Evolutionary conservation across 2,888 invertebrate species (phyloP), one percentile per base, ranked within the genome.

Genomic region (Thymelicus acteon): DNA sequence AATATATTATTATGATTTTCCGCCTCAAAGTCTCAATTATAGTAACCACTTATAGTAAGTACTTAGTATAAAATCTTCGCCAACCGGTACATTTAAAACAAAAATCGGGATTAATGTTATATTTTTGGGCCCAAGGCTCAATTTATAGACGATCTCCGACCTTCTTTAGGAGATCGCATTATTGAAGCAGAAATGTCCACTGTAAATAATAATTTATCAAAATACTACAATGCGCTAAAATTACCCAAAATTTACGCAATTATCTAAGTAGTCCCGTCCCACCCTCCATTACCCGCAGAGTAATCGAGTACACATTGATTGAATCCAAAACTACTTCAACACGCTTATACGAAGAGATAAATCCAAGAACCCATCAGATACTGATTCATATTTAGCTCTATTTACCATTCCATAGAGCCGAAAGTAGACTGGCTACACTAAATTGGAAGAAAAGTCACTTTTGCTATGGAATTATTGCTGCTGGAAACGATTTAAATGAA

Each of bases 321-420:
- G 71, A 71, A 71, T 71, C 71, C 54, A 47, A 71, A 71, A 71
- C 71, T 66, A 71, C 71, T 71, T 44, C 54, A 61, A 71, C 65
- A 61, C 60, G 65, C 61, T 71, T 66, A 65, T 71, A 61, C 70
- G 71, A 71, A 65, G 72, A 66, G 65, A 74, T 73, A 74, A 74
- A 74, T 70, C 69, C 69, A 66, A 54, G 48, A 47, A 48, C 67
- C 72, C 74, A 70, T 74, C 72, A 72, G 64, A 58, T 52, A 49
- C 63, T 31, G 67, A 61, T 66, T 71, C 60, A 72, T 70, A 72
- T 67, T 65, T 71, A 54, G 54, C 44, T 40, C 52, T 31, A 65
- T 60, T 65, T 47, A 39, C 52, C 7, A 13, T 13, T 6, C 7
- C 12, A 40, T 65, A 65, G 65, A 49, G 60, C n/a, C 64, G 44